Conservation (phyloP, 2,888 invertebrate species). For the Antitype chi region DNA sequence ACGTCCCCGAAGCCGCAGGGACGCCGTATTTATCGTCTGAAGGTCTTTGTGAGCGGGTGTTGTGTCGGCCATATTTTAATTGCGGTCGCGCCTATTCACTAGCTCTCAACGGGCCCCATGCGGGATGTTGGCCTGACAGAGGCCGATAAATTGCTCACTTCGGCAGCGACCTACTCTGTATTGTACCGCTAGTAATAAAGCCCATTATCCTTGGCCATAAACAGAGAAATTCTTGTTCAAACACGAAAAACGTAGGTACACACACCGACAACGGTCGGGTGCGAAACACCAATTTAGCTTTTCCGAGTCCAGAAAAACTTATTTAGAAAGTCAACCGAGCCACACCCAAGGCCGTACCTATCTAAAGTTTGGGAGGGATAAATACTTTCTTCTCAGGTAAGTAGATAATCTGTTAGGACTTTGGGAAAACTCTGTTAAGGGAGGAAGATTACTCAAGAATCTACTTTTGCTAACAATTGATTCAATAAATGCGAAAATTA, state of each 20-base stretch:
- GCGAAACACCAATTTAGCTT: conserved; percentile 54
- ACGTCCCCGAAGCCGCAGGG: conserved; percentile 40
- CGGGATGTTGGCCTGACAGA: conserved; percentile 60
- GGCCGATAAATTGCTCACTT: conserved; percentile 65
- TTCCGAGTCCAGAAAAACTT: conserved; percentile 46
- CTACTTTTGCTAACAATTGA: conserved; percentile 32
- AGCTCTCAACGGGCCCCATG: conserved; percentile 63
- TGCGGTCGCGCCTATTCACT: conserved; percentile 63
- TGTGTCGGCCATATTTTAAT: conserved; percentile 67
- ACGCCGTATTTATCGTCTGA: conserved; percentile 55
- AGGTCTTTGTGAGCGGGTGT: conserved; percentile 53
- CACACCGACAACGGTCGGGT: conserved; percentile 33
- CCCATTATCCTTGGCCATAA: conserved; percentile 57
- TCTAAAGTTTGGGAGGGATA: conserved; percentile 44
- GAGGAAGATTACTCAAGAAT: conserved; percentile 34
- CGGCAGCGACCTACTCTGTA: conserved; percentile 49
- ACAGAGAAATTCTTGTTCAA: conserved; percentile 61
- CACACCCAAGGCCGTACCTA: conserved; percentile 16
- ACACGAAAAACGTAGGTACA: conserved; percentile 58
- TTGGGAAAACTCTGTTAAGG: conserved; percentile 32
- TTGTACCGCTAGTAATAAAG: conserved; percentile 53
- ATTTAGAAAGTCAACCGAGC: conserved; percentile 42
- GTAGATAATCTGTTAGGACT: conserved; percentile 55
- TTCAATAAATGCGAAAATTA: conserved; percentile 19
- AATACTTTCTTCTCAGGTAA: conserved; percentile 60